Evolutionary conservation across 1,140 invertebrate species (phyloP), one percentile per base, ranked within the genome.

Genomic region (Pseudobourletiella spinata): DNA sequence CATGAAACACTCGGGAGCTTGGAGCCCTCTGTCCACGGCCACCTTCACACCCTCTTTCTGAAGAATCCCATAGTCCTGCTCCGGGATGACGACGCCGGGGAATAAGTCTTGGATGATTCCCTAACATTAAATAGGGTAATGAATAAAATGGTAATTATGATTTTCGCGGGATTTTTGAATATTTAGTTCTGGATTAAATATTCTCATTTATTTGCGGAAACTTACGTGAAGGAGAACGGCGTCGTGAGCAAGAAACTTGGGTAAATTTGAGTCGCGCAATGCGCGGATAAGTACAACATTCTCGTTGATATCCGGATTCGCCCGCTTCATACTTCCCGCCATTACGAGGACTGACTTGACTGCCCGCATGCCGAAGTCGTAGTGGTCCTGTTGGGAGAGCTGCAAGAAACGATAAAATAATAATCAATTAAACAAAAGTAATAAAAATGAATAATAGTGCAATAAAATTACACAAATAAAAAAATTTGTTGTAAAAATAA

Each of bases 71-170:
- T 92, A 91, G 72, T 91, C 87, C 20, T 87, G 82, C 35, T 83
- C 79, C 0, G 89, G 89, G 44, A 93, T 77, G 11, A 81, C 79
- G 0, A 91, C 80, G 0, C 86, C 88, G 1, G 91, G 91, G 75
- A 96, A 96, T 43, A 95, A 75, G 79, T 96, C 91, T 42, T 84
- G 84, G 14, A 95, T 79, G 61, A 96, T 95, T 32, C 90, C 91
- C 69, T 87, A 79, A 70, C 0, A 30, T 1, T 1, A n/a, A n/a
- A n/a, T n/a, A n/a, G n/a, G n/a, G n/a, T n/a, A n/a, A n/a, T n/a
- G n/a, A n/a, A 51, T 20, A 25, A 3, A 39, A 28, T 15, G 15
- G 24, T 11, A 29, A 52, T 43, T 57, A 15, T 55, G 15, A 18
- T 18, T 24, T 22, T 14, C 11, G 22, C 6, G 46, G 22, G 46